These are phyloP conservation scores for Gari tellinella DNA, from an alignment of 2,888 invertebrate genomes.

Conservation along the genomic window DNA sequence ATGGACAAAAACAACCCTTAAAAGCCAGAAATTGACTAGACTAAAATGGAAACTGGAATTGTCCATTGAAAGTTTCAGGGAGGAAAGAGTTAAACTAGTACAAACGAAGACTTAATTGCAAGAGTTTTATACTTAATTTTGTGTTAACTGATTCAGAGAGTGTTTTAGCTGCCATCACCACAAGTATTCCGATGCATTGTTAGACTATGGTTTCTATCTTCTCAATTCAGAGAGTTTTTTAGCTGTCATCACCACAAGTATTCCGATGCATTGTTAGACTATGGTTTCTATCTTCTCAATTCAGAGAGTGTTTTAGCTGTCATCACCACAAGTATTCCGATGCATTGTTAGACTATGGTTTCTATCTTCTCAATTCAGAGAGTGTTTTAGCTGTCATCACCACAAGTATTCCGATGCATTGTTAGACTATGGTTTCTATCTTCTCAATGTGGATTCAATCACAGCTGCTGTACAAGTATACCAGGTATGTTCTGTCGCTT, in stretches of 20 bases:
- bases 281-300: conserved; percentile 94
- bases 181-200: conserved; percentile 92
- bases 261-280: conserved; percentile 94
- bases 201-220: conserved; percentile 96
- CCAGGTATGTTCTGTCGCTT: conserved; percentile 86
- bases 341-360: conserved; percentile 94
- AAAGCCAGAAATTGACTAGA: too few species aligned
- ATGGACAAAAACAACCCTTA: too few species aligned
- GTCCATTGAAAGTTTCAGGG: too few species aligned
- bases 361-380: conserved; percentile 88
- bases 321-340: conserved; percentile 94
- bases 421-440: conserved; percentile 95
- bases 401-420: conserved; percentile 94
- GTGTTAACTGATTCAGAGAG: conserved; percentile 81
- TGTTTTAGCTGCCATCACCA: conserved; percentile 88
- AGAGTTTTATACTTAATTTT: background rate
- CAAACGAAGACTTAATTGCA: too few species aligned
- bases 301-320: conserved; percentile 85
- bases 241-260: conserved; percentile 90
- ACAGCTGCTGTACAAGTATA: conserved; percentile 94
- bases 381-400: conserved; percentile 87
- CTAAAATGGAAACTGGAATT: too few species aligned
- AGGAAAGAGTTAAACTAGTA: too few species aligned
- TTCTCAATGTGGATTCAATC: conserved; percentile 94
- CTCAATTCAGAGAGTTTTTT: conserved; percentile 87